These are phyloP conservation scores for Pterostichus niger DNA, from an alignment of 2,888 invertebrate genomes.

Conservation along the genomic window DNA sequence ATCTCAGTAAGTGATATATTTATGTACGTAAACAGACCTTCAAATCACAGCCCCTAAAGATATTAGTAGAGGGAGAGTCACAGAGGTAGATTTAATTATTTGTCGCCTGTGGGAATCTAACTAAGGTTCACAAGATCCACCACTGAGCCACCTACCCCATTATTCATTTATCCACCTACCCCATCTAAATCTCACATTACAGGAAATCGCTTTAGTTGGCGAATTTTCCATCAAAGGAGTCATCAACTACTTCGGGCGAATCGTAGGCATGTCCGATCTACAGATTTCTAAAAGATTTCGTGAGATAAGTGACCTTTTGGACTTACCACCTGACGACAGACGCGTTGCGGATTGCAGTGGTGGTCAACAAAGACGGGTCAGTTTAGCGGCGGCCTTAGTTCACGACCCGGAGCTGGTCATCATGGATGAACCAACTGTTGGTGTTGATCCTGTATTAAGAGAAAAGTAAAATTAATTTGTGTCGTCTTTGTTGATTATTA, in stretches of 20 bases:
- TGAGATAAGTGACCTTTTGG: constrained; percentile 85
- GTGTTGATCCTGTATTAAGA: constrained; percentile 92
- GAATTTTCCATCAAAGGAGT: constrained; percentile 92
- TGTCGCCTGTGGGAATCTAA: too few species aligned
- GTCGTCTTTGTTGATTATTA: too few species aligned
- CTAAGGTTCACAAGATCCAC: too few species aligned
- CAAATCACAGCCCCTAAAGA: too few species aligned
- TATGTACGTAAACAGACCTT: too few species aligned
- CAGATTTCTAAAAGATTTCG: constrained; percentile 83
- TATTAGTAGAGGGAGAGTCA: too few species aligned
- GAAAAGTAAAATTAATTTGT: too few species aligned
- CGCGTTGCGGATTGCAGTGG: constrained; percentile 83
- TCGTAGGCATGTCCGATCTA: constrained; percentile 87
- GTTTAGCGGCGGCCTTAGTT: constrained; percentile 92
- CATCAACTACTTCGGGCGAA: constrained; percentile 91
- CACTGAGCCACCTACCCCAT: too few species aligned
- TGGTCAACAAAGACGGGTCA: constrained; percentile 93
- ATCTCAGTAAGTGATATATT: too few species aligned
- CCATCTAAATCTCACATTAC: too few species aligned
- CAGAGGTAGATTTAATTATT: too few species aligned
- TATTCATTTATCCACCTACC: too few species aligned
- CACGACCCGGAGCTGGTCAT: constrained; percentile 94
- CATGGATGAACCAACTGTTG: constrained; percentile 96
- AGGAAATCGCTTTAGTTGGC: constrained; percentile 89
- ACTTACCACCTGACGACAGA: constrained; percentile 85